A percentile compares a stretch with the other conserved stretches of the same genome.
These are phyloP conservation scores for Drusus annulatus DNA, from an alignment of 1,140 invertebrate species.

Conservation along the genomic window DNA sequence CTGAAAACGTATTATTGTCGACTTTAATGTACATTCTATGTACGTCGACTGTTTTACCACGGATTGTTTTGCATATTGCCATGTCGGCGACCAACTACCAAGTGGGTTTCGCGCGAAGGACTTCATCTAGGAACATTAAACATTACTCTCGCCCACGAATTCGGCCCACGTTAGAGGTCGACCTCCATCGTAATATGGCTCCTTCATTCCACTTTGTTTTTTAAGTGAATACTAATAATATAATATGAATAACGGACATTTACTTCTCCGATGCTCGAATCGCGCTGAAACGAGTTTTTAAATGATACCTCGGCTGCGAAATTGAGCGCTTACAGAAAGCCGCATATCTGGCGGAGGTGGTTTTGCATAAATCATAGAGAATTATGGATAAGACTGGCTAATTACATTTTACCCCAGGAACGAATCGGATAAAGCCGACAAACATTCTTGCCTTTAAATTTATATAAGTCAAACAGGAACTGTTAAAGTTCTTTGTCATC, in stretches of 20 bases:
- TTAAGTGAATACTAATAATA: constrained; percentile 1
- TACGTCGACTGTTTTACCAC: background rate
- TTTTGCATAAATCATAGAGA: constrained; percentile 31
- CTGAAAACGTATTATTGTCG: background rate
- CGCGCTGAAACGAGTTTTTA: constrained; percentile 26
- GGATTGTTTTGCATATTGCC: background rate
- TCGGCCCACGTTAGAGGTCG: constrained; percentile 17
- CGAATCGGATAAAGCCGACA: too few relatives aligned
- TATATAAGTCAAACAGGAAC: too few relatives aligned
- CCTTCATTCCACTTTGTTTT: constrained; percentile 12
- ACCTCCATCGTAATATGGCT: constrained; percentile 25
- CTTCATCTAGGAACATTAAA: constrained; percentile 28
- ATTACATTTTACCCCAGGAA: background rate
- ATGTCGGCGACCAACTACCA: background rate
- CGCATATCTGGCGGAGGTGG: constrained; percentile 11
- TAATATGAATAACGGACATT: constrained; percentile 29
- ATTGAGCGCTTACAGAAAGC: constrained; percentile 19
- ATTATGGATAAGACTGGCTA: constrained; percentile 4
- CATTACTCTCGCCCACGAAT: constrained; percentile 18
- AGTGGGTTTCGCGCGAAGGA: constrained; percentile 34
- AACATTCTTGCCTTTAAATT: too few relatives aligned
- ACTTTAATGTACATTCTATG: background rate
- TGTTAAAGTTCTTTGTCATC: too few relatives aligned
- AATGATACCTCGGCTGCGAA: background rate
- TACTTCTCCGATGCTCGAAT: constrained; percentile 2